phyloP scores from a whole-genome alignment of 2,113 vertebrate species.

The Emydura subglobosa region DNA sequence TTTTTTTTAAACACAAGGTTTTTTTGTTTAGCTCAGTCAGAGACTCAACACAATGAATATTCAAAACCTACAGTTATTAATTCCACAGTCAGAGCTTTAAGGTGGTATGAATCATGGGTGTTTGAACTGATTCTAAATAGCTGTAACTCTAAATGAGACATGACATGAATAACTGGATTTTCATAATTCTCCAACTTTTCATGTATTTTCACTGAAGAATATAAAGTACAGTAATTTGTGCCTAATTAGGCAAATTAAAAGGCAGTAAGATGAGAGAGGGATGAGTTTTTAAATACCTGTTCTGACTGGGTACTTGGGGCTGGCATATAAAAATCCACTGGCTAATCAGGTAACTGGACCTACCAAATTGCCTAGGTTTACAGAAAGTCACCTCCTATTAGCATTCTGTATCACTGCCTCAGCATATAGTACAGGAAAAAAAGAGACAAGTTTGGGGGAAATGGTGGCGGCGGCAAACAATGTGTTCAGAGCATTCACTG shows the following conservation, averaged over 20 bases:
- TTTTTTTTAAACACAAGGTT: constrained; percentile 50
- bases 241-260: constrained; percentile 71
- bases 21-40: constrained; percentile 61
- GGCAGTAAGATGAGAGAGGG: constrained; percentile 52
- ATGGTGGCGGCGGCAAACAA: background rate
- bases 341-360: constrained; percentile 20
- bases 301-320: constrained; percentile 45
- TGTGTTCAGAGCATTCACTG: background rate
- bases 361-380: background rate
- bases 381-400: background rate
- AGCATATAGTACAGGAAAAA: background rate
- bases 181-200: constrained; percentile 66
- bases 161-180: constrained; percentile 67
- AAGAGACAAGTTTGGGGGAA: background rate
- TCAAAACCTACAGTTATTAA: constrained; percentile 46
- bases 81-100: constrained; percentile 65
- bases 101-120: constrained; percentile 13
- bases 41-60: constrained; percentile 43
- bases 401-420: background rate
- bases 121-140: constrained; percentile 53
- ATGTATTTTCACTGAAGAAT: constrained; percentile 35
- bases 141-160: constrained; percentile 71
- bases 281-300: constrained; percentile 54
- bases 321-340: constrained; percentile 10
- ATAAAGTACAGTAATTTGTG: constrained; percentile 55